phyloP scores from a whole-genome alignment of 2,113 vertebrate genomes.

The Baryphthengus martii region DNA sequence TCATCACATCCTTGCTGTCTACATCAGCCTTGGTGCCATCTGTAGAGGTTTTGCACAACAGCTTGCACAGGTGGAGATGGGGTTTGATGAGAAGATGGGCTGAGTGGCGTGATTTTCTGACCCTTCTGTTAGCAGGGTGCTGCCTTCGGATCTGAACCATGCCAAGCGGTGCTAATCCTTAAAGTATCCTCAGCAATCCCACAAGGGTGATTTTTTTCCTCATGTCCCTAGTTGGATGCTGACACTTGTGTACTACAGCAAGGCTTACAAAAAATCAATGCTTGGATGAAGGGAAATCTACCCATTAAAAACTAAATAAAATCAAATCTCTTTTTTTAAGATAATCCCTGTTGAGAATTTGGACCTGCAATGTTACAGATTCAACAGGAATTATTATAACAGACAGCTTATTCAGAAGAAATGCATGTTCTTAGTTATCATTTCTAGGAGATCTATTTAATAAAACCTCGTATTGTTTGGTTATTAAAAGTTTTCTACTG shows the following conservation, averaged over 20 bases:
- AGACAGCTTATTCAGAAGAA: background rate
- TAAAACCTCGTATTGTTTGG: background rate
- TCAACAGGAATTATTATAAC: background rate
- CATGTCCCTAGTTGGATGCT: accelerated
- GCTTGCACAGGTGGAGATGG: background rate
- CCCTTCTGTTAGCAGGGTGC: background rate
- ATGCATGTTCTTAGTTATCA: background rate
- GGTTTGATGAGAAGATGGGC: background rate
- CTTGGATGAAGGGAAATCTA: background rate
- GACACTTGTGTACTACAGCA: background rate
- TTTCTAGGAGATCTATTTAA: background rate
- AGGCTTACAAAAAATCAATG: background rate
- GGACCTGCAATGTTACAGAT: background rate
- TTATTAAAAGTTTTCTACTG: background rate
- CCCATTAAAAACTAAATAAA: background rate
- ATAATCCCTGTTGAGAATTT: background rate
- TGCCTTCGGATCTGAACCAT: background rate
- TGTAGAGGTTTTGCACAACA: background rate
- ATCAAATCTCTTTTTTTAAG: background rate
- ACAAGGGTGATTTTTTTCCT: accelerated
- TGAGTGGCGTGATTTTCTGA: background rate
- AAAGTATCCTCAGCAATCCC: background rate
- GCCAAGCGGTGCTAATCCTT: background rate
- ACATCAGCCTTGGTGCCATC: background rate
- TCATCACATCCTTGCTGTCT: accelerated